Evolutionary conservation across 2,797 vertebrate genomes (phyloP), one percentile per base, ranked within the genome.

Genomic region (Pangasius larnaudii): DNA sequence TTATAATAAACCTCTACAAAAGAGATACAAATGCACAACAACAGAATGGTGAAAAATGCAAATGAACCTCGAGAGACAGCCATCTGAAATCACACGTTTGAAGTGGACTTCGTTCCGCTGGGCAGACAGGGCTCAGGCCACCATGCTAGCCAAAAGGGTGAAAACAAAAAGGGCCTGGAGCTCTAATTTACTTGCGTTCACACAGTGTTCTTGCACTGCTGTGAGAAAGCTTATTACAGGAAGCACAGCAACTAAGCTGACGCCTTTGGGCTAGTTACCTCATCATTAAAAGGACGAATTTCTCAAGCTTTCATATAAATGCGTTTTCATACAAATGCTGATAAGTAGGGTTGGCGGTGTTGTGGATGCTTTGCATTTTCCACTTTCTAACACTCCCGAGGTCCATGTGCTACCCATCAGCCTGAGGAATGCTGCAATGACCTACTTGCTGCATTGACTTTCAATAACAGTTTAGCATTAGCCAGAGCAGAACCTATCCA

Each of bases 11-110:
- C 22, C 9, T 71, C 78, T 19, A 6, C 1, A n/a, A 89, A 92
- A 51, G 88, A 92, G 91, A 94, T 92, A 92, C 91, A 92, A 91
- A 94, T 92, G 91, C 93, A 46, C 46, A 58, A 22, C 78, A 80
- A 59, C 33, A 80, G 56, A 94, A 92, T 93, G 92, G 94, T 93
- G 90, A 94, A 94, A 94, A 93, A 94, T 94, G 93, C 94, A 94
- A 96, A 95, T 92, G 89, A 95, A 93, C 91, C 89, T 49, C 82
- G 46, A 93, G 72, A 87, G 75, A 84, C 90, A 92, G 91, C 92
- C 89, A 90, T 94, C 91, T 93, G 92, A 94, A 94, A 89, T 90
- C 92, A 88, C 91, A 93, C 93, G 91, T 93, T 92, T 94, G 90
- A 94, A 90, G 89, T 89, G 59, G 77, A 56, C 67, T 24, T n/a